These are phyloP conservation scores for Mactromeris polynyma DNA, from an alignment of 2,888 invertebrate species.

Conservation along the genomic window DNA sequence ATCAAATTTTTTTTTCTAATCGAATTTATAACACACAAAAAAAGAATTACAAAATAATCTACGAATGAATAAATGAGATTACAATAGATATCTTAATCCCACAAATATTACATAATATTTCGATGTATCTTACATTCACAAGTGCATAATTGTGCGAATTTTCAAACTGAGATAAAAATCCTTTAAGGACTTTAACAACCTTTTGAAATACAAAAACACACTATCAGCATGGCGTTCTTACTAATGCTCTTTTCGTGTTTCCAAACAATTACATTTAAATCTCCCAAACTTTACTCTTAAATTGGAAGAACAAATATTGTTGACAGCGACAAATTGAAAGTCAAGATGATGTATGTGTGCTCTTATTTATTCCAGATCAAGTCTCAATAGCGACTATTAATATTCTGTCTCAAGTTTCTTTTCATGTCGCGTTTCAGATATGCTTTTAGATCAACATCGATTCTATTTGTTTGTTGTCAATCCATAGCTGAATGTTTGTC, in stretches of 20 bases:
- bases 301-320: slow-evolving; percentile 24
- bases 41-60: background rate
- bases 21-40: background rate
- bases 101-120: background rate
- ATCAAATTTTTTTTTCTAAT: background rate
- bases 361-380: background rate
- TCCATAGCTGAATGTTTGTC: background rate
- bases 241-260: slow-evolving; percentile 30
- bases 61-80: background rate
- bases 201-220: background rate
- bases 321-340: slow-evolving; percentile 26
- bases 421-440: background rate
- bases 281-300: slow-evolving; percentile 26
- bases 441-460: background rate
- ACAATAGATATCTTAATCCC: background rate
- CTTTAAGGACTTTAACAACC: background rate
- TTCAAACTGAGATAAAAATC: background rate
- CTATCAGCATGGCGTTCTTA: background rate
- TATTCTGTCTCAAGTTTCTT: background rate
- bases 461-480: background rate
- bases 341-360: background rate
- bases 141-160: background rate
- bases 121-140: background rate
- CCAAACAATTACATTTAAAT: slow-evolving; percentile 9
- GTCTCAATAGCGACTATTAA: background rate